Conservation (phyloP, 1,140 invertebrate genomes). For the Stegodyphus mimosarum region DNA sequence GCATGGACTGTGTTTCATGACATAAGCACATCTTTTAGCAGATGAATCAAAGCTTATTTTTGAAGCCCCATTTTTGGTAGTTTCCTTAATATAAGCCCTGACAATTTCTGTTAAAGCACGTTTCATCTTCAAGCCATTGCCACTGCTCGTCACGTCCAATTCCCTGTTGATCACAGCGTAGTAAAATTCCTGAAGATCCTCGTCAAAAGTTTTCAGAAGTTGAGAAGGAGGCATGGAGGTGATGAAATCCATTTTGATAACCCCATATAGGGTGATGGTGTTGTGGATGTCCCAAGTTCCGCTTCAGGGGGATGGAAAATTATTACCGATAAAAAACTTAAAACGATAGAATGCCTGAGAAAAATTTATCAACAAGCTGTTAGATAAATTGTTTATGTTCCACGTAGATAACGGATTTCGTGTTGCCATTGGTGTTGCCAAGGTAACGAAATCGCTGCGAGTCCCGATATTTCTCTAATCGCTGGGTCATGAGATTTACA, state of each 20-base stretch:
- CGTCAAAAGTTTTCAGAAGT: slow-evolving; percentile 7
- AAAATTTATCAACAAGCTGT: background rate
- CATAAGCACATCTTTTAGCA: slow-evolving; percentile 25
- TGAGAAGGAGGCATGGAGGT: background rate
- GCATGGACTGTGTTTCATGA: slow-evolving; percentile 30
- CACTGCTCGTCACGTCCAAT: background rate
- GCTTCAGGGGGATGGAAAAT: background rate
- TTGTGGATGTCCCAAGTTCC: background rate
- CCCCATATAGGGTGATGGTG: background rate
- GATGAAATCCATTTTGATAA: background rate
- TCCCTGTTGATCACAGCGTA: slow-evolving; percentile 1
- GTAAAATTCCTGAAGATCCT: slow-evolving; percentile 25
- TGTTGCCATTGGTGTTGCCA: no score
- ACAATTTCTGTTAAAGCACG: slow-evolving; percentile 10
- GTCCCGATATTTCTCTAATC: no score
- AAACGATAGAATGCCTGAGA: no score
- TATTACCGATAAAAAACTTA: background rate
- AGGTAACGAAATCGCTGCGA: no score
- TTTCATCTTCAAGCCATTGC: background rate
- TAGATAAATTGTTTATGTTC: background rate
- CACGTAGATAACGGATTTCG: no score
- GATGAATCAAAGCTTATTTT: background rate
- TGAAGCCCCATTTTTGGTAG: background rate
- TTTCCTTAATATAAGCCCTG: slow-evolving; percentile 11
- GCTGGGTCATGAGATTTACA: no score